Conservation (phyloP, 2,113 vertebrate genomes). For the Podilymbus podiceps region DNA sequence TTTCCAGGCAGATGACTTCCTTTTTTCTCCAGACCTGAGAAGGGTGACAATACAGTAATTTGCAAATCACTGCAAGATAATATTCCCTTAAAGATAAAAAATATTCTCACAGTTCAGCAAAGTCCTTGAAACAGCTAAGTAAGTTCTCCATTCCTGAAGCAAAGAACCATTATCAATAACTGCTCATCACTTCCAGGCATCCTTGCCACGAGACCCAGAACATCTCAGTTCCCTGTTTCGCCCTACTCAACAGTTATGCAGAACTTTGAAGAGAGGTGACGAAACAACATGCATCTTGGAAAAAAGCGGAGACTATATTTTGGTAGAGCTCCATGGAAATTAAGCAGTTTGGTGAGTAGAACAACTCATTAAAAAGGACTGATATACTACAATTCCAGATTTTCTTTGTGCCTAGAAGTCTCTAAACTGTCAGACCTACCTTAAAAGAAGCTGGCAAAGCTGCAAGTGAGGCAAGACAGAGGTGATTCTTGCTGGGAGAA, state of each 20-base stretch:
- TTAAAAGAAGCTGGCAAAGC: slow-evolving; percentile 10
- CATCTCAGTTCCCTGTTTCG: not conserved
- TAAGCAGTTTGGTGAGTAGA: not conserved
- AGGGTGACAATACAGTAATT: not conserved
- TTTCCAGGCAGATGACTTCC: not conserved
- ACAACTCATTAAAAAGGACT: not conserved
- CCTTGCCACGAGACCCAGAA: not conserved
- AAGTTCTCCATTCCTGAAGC: not conserved
- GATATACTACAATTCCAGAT: not conserved
- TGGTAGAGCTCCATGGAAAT: not conserved
- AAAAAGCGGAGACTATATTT: not conserved
- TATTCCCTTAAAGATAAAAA: not conserved
- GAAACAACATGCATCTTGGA: not conserved
- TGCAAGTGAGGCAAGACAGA: not conserved
- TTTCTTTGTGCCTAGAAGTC: not conserved
- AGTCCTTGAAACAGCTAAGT: not conserved
- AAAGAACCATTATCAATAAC: not conserved
- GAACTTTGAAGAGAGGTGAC: not conserved
- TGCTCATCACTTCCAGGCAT: not conserved
- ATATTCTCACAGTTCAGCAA: not conserved
- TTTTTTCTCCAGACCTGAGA: not conserved
- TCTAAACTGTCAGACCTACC: not conserved
- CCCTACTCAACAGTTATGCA: not conserved
- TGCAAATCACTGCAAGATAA: not conserved
- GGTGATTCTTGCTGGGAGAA: slow-evolving; percentile 22